Evolutionary conservation across 2,888 invertebrate species (phyloP), one percentile per base, ranked within the genome.

Genomic region (Nymphalis c-album): DNA sequence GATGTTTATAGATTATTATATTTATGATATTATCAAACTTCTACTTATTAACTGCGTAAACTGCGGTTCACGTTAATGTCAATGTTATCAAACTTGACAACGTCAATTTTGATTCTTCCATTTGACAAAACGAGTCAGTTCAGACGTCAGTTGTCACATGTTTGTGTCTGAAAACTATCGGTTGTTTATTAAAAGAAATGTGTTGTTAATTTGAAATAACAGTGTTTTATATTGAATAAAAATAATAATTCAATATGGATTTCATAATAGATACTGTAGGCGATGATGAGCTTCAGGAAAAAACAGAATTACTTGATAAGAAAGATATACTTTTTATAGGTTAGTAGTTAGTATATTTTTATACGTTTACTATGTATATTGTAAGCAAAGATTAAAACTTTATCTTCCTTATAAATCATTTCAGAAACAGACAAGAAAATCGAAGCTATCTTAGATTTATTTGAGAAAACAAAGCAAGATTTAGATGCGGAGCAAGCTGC

Each of bases 241-340:
- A 18, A 20, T 59, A 55, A 45, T 26, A 50, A 17, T 20, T 40
- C 17, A 77, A 67, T 5, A 94, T 94, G 94, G 90, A 93, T 84
- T 94, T 94, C 76, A 87, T 94, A 67, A 87, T 94, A 70, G 94
- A 94, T 77, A 94, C 93, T 18, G 81, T 77, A 46, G 94, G 94
- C 40, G 89, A 93, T 73, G 80, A 85, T 7, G 85, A 90, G 71
- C 86, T 93, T 8, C 83, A 87, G 69, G 75, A 75, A 5, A 88
- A 84, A 75, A 76, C 82, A 2, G 85, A 90, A 73, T 77, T 86
- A 64, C 76, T 85, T 2, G 78, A 80, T 31, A 82, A 83, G 76
- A 78, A 80, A 67, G 88, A 87, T 2, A 85, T 86, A 83, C 78
- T 81, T 5, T 87, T 85, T 82, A 74, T 83, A 88, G 91, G 91